Evolutionary conservation across 2,888 invertebrate genomes (phyloP).

Genomic region (Lottia gigantea): DNA sequence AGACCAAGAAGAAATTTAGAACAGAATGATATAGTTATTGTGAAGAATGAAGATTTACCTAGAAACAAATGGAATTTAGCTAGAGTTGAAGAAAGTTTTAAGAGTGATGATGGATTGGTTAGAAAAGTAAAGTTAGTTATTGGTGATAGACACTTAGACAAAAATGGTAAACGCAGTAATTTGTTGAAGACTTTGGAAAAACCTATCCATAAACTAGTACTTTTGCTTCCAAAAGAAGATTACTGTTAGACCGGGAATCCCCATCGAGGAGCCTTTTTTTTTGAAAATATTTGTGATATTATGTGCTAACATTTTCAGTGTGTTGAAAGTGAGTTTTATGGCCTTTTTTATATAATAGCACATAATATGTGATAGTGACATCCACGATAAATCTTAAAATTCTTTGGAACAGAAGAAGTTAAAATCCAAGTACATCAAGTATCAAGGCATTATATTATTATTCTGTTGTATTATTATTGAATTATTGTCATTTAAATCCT

Average conservation of each 20-base stretch:
- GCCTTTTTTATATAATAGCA: too few species aligned
- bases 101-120: constrained; percentile 17
- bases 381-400: too few species aligned
- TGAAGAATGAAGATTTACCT: constrained; percentile 13
- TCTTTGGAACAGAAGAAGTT: too few species aligned
- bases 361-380: too few species aligned
- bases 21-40: constrained; percentile 19
- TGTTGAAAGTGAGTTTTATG: too few species aligned
- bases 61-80: constrained; percentile 17
- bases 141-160: constrained; percentile 5
- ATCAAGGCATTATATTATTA: too few species aligned
- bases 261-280: background rate
- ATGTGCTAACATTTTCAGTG: too few species aligned
- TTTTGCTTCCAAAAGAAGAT: background rate
- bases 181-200: constrained; percentile 16
- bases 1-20: background rate
- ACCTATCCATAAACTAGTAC: background rate
- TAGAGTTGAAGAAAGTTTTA: constrained; percentile 4
- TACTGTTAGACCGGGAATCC: background rate
- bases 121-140: constrained; percentile 5
- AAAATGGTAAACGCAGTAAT: background rate
- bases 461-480: too few species aligned
- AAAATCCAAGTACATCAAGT: too few species aligned
- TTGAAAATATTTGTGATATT: too few species aligned
- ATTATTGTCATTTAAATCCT: too few species aligned